Conservation (phyloP, 2,113 vertebrate species). For the Lophotis ruficrista region DNA sequence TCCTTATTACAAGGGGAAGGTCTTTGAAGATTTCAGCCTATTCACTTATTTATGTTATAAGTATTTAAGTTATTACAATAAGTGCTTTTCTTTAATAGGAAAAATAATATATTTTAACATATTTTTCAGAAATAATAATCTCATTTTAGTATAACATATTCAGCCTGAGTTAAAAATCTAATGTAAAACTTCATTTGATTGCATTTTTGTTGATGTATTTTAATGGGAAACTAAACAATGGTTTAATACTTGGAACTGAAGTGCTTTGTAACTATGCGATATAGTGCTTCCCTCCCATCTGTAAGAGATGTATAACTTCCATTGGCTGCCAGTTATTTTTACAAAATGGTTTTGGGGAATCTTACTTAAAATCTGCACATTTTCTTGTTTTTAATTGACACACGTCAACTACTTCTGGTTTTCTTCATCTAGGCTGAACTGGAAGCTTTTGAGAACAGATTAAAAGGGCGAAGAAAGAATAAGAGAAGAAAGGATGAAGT, state of each 20-base stretch:
- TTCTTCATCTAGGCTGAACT: conserved; percentile 86
- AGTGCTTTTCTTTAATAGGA: not conserved
- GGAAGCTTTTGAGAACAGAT: conserved; percentile 93
- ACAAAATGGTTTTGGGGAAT: not conserved
- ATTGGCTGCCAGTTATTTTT: not conserved
- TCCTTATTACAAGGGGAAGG: not conserved
- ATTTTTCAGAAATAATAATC: not conserved
- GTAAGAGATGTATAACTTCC: not conserved
- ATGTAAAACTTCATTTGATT: not conserved
- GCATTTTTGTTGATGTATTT: not conserved
- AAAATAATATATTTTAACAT: not conserved
- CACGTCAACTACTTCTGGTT: not conserved
- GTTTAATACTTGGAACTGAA: not conserved
- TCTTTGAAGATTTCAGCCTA: not conserved
- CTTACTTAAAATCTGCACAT: not conserved
- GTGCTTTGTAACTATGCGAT: not conserved
- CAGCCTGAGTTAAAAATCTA: not conserved
- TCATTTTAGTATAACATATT: not conserved
- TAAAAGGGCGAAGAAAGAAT: conserved; percentile 88
- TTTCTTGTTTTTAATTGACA: not conserved
- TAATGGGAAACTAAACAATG: not conserved
- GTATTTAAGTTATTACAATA: too few species aligned
- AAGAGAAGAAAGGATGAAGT: conserved; percentile 85
- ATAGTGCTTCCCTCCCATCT: not conserved
- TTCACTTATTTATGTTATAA: too few species aligned